Evolutionary conservation across 1,140 invertebrate species (phyloP).

Genomic region (Propsilocerus akamusi): DNA sequence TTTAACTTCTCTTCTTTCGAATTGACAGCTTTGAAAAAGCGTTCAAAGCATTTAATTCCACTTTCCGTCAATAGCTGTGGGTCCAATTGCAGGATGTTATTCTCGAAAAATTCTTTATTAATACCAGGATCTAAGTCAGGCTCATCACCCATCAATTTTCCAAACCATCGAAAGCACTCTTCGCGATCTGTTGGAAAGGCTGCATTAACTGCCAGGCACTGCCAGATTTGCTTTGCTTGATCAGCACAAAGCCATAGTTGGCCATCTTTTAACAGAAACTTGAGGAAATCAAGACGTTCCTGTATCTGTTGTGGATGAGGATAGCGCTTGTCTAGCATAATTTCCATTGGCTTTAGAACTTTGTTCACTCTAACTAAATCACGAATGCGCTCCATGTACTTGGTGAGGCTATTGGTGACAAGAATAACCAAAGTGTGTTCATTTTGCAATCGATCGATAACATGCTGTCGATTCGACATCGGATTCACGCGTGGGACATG

Average conservation of each 20-base stretch:
- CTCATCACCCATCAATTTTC: conserved; percentile 95
- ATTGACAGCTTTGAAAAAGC: conserved; percentile 96
- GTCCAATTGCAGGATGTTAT: conserved; percentile 84
- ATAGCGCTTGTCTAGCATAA: conserved; percentile 76
- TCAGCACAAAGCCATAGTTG: conserved; percentile 90
- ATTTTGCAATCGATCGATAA: conserved; percentile 81
- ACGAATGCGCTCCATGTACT: conserved; percentile 78
- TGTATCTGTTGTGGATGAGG: conserved; percentile 85
- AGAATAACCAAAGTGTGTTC: conserved; percentile 85
- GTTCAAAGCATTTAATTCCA: conserved; percentile 72
- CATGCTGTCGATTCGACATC: conserved; percentile 46
- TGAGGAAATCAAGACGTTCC: conserved; percentile 84
- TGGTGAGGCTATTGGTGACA: conserved; percentile 80
- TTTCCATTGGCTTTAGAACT: conserved; percentile 59
- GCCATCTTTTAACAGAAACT: conserved; percentile 82
- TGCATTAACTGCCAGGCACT: conserved; percentile 82
- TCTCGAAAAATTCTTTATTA: conserved; percentile 91
- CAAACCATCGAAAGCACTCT: conserved; percentile 97
- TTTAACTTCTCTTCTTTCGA: conserved; percentile 86
- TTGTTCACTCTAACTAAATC: conserved; percentile 48
- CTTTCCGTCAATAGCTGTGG: conserved; percentile 82
- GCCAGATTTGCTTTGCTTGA: conserved; percentile 95
- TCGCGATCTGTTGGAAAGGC: conserved; percentile 84
- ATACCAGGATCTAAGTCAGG: conserved; percentile 93
- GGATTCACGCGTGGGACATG: conserved; percentile 43